Conservation (phyloP, 2,888 invertebrate species). For the Frankliniella fusca region DNA sequence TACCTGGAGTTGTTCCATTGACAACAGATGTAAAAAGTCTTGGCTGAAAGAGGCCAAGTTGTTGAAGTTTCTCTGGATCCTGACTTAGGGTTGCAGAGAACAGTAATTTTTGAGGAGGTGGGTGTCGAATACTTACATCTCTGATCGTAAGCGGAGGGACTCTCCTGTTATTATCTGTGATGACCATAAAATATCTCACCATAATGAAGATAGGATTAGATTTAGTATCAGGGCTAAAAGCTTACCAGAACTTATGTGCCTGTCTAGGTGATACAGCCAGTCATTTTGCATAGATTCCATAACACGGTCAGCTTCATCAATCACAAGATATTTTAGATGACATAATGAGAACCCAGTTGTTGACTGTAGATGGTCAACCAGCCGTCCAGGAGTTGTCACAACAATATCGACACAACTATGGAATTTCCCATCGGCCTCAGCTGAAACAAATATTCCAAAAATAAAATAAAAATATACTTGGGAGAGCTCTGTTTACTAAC, state of each 20-base stretch:
- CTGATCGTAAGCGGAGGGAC: slow-evolving; percentile 53
- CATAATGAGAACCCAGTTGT: slow-evolving; percentile 74
- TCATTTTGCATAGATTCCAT: slow-evolving; percentile 88
- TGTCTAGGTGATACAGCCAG: slow-evolving; percentile 80
- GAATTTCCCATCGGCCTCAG: slow-evolving; percentile 56
- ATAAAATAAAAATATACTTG: not conserved
- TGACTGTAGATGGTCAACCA: slow-evolving; percentile 84
- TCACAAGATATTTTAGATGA: slow-evolving; percentile 71
- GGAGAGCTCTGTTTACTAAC: too few species aligned
- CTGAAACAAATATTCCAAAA: slow-evolving; percentile 32
- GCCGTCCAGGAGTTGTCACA: slow-evolving; percentile 87
- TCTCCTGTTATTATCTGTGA: slow-evolving; percentile 51
- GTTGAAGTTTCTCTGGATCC: slow-evolving; percentile 91
- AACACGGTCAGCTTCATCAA: slow-evolving; percentile 96
- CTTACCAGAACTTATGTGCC: slow-evolving; percentile 53
- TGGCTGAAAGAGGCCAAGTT: slow-evolving; percentile 85
- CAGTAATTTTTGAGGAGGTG: slow-evolving; percentile 79
- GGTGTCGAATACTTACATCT: slow-evolving; percentile 49
- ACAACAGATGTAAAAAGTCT: slow-evolving; percentile 70
- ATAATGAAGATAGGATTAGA: slow-evolving; percentile 6
- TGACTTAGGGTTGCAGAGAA: slow-evolving; percentile 97
- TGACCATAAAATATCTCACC: slow-evolving; percentile 27
- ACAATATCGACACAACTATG: slow-evolving; percentile 72
- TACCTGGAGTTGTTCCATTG: slow-evolving; percentile 32
- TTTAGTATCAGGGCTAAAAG: slow-evolving; percentile 40